Evolutionary conservation across 53 echinoderm and acorn worm species (phyloP), one percentile per base, ranked within the genome.

Genomic region (Holothuria scabra): DNA sequence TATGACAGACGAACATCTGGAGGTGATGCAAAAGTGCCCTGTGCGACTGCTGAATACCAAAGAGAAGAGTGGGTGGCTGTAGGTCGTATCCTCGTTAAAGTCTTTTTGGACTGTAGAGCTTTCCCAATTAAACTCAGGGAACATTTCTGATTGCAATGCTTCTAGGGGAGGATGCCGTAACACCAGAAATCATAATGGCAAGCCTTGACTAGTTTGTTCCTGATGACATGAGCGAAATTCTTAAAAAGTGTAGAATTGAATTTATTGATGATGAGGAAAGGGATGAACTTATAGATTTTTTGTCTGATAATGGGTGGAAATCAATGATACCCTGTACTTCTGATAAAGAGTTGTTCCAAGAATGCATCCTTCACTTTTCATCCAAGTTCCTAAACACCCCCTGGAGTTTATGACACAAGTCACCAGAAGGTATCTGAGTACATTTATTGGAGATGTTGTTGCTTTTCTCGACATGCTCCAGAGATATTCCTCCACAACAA

Each of bases 1-100:
- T 87, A 66, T 28, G 66, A 66, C 0, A 25, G 66, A 28, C 66
- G 66, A 2, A 66, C 66, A 7, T 23, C 66, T 66, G 66, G 66
- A 1, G 18, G 30, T 66, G 8, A 25, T 7, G 31, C 66, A 25
- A 1, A 0, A 26, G 28, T 66, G 0, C 66, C 66, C 8, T 66
- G 66, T 66, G 29, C 31, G 0, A 66, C 66, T 8, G 29, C 8
- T 8, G 0, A 66, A 18, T 66, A 66, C 29, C 0, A 32, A 6
- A 66, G 12, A 7, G 66, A 66, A 28, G 25, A 66, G 5, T 66
- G 66, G 66, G 16, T 8, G 1, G 66, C 66, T 6, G 28, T 66
- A 0, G 66, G 25, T 28, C 66, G 8, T 7, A 66, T 66, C 6
- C 31, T 66, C 18, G 66, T 28, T 7, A 66, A 66, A 28, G 66